Conservation (phyloP, 2,113 vertebrate species). For the Scortum barcoo region DNA sequence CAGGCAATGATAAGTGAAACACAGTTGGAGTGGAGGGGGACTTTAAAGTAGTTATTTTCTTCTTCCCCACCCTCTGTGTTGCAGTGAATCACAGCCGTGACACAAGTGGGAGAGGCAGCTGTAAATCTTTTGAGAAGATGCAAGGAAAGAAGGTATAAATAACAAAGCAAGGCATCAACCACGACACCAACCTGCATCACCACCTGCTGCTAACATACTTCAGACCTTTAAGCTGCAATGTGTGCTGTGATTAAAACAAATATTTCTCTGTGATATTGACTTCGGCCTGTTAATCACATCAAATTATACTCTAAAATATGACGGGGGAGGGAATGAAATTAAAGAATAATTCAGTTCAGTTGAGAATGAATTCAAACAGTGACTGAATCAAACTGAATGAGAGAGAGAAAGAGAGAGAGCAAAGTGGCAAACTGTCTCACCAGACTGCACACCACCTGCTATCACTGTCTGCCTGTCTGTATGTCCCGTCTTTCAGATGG, state of each 20-base stretch:
- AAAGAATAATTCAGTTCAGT: background rate
- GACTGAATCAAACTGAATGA: background rate
- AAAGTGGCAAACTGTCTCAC: background rate
- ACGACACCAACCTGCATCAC: background rate
- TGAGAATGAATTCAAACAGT: background rate
- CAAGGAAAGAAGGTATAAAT: slow-evolving; percentile 27
- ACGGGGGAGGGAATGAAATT: background rate
- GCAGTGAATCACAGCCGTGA: slow-evolving; percentile 30
- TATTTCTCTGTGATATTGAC: background rate
- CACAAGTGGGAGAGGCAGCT: slow-evolving; percentile 4
- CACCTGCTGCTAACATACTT: slow-evolving; percentile 9
- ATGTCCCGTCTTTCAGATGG: slow-evolving; percentile 39
- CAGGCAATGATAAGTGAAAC: background rate
- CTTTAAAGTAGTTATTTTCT: background rate
- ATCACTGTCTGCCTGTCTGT: background rate
- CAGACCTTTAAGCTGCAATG: slow-evolving; percentile 7
- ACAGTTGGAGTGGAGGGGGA: background rate
- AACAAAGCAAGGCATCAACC: slow-evolving; percentile 14
- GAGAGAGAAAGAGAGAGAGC: background rate
- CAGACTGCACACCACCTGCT: slow-evolving; percentile 32
- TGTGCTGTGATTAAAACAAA: background rate
- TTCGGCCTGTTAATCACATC: background rate
- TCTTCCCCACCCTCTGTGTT: background rate
- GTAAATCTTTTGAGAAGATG: slow-evolving; percentile 31
- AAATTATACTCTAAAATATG: background rate